These are phyloP conservation scores for Camptogramma bilineatum DNA, from an alignment of 2,888 invertebrate species.

Conservation along the genomic window DNA sequence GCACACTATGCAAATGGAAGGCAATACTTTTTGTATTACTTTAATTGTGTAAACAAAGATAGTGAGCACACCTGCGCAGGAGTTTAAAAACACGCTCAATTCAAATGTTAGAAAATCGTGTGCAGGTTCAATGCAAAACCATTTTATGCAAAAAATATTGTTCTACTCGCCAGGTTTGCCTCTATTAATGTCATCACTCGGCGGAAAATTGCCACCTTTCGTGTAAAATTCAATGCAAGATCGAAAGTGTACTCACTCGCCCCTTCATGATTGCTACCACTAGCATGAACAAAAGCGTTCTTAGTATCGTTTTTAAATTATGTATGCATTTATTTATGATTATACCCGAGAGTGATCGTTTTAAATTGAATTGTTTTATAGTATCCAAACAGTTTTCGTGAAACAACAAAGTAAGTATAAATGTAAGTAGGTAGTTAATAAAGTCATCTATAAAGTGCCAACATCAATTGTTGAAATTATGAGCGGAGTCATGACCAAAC, in stretches of 20 bases:
- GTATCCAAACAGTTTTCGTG: not conserved
- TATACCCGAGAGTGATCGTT: constrained; percentile 58
- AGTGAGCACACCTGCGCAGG: constrained; percentile 52
- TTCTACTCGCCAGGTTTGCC: constrained; percentile 60
- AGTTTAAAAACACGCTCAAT: constrained; percentile 58
- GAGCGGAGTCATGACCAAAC: constrained; percentile 1
- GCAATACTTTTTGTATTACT: constrained; percentile 41
- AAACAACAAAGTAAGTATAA: not conserved
- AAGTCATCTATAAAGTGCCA: constrained; percentile 11
- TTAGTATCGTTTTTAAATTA: constrained; percentile 59
- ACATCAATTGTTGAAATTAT: constrained; percentile 60
- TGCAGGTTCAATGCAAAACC: constrained; percentile 63
- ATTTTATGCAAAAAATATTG: constrained; percentile 72
- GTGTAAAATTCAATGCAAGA: constrained; percentile 77
- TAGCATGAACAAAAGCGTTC: constrained; percentile 62
- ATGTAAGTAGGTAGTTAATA: not conserved
- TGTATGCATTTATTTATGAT: constrained; percentile 71
- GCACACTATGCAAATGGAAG: constrained; percentile 2
- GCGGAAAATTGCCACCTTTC: constrained; percentile 81
- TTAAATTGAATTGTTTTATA: constrained; percentile 59
- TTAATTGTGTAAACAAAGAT: constrained; percentile 47
- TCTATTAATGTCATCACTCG: constrained; percentile 78
- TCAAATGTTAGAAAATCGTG: constrained; percentile 53
- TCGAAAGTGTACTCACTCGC: constrained; percentile 68
- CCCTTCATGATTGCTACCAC: constrained; percentile 63